A percentile compares a stretch with the other conserved stretches of the same genome.
Evolutionary conservation across 2,113 vertebrate genomes (phyloP).

Genomic region (Halcyon senegalensis): DNA sequence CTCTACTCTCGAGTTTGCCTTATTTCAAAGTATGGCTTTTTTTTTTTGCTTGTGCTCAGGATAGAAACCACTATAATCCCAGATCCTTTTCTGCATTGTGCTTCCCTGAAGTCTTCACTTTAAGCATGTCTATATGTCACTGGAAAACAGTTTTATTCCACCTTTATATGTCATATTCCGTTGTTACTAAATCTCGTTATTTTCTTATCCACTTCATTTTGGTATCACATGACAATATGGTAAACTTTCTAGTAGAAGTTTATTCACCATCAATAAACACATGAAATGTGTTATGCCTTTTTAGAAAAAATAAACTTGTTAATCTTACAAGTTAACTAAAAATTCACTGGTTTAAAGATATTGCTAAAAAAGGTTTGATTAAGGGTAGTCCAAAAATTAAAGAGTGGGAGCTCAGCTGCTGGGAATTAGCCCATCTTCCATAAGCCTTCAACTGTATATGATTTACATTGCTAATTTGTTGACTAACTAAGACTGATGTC

Average conservation of each 20-base stretch:
- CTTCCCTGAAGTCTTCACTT: neutral
- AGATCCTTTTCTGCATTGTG: neutral
- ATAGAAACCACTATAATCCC: neutral
- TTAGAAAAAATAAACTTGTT: neutral
- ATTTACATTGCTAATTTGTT: neutral
- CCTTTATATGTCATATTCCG: neutral
- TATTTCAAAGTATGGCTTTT: neutral
- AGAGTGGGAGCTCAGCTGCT: neutral
- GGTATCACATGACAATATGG: neutral
- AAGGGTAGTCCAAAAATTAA: neutral
- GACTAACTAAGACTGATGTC: neutral
- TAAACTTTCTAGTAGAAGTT: neutral
- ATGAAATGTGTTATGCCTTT: neutral
- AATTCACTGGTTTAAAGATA: neutral
- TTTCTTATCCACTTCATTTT: neutral
- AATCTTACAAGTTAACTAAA: neutral
- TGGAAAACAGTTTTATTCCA: neutral
- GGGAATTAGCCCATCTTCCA: neutral
- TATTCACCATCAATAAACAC: neutral
- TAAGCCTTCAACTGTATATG: neutral
- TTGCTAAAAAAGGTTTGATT: neutral
- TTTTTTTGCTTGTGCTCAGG: neutral
- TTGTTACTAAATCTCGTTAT: neutral
- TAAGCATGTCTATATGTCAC: neutral
- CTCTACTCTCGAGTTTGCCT: neutral